phyloP scores from a whole-genome alignment of 2,888 invertebrate genomes.

The Furcula furcula region DNA sequence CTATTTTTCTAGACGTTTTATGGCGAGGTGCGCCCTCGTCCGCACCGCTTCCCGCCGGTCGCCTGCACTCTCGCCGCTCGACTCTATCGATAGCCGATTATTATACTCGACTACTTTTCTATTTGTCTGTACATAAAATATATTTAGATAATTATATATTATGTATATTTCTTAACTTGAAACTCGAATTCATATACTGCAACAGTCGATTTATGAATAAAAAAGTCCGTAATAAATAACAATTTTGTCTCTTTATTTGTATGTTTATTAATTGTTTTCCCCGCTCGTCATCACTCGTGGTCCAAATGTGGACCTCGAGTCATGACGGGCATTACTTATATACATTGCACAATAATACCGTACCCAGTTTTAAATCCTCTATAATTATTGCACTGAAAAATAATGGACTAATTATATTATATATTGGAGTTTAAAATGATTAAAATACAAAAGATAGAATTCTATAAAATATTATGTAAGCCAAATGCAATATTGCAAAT shows the following conservation, averaged over 20 bases:
- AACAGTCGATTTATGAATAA: slow-evolving; percentile 80
- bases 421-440: no score
- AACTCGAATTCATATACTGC: slow-evolving; percentile 80
- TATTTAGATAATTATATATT: slow-evolving; percentile 80
- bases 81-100: slow-evolving; percentile 79
- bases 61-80: slow-evolving; percentile 80
- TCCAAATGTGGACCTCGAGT: no score
- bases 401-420: no score
- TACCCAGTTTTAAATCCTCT: no score
- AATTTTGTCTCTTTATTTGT: slow-evolving; percentile 35
- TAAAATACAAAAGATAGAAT: no score
- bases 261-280: slow-evolving; percentile 23
- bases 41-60: slow-evolving; percentile 78
- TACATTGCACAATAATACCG: no score
- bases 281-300: no score
- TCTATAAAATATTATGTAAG: no score
- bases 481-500: no score
- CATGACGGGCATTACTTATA: no score
- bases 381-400: no score
- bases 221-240: slow-evolving; percentile 59
- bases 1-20: slow-evolving; percentile 82
- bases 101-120: slow-evolving; percentile 81
- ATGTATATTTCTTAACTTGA: slow-evolving; percentile 80
- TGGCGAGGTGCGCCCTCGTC: slow-evolving; percentile 79
- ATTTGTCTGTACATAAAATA: slow-evolving; percentile 81